Evolutionary conservation across 2,113 vertebrate species (phyloP), one percentile per base, ranked within the genome.

Genomic region (Aythya baeri): DNA sequence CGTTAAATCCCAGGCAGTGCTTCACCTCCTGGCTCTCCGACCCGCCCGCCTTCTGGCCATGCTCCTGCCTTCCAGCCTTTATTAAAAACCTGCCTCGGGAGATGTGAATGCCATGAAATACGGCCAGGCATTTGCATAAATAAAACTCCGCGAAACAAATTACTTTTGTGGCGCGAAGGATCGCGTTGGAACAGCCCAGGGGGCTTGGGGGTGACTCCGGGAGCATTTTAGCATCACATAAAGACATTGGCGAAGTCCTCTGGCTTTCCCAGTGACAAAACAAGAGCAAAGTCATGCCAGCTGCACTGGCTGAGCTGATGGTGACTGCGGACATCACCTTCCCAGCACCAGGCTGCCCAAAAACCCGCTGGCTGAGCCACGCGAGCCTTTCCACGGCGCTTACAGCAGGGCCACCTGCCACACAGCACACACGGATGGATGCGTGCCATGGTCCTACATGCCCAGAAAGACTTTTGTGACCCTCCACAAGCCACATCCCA

Each of bases 401-500:
- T 3, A 0, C 4, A 3, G 20, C 55, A 44, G 54, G 57, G 22
- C 62, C 44, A 27, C n/a, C 3, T 1, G 44, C 1, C 1, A 31
- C 17, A 6, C 2, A 0, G 14, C 7, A 9, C 2, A 0, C 27
- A 0, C 1, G 26, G 58, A 54, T 57, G 65, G 17, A 7, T 4
- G 2, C 43, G 6, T 15, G 13, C 36, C 6, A 3, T 0, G 29
- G 7, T 16, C 26, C 26, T 27, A 12, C 26, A 9, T 55, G 52
- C 26, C 52, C 52, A 25, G 50, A 26, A 52, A 26, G 50, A 15
- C 14, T 84, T 77, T 31, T 43, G 14, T 72, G 70, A 13, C 59
- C 7, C 2, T 2, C 5, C 77, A 22, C 54, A 31, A 49, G 54
- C 0, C 3, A 7, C 50, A 52, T 11, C 49, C 46, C 2, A 4